These are phyloP conservation scores for Icerya purchasi DNA, from an alignment of 2,888 invertebrate species.

Conservation along the genomic window DNA sequence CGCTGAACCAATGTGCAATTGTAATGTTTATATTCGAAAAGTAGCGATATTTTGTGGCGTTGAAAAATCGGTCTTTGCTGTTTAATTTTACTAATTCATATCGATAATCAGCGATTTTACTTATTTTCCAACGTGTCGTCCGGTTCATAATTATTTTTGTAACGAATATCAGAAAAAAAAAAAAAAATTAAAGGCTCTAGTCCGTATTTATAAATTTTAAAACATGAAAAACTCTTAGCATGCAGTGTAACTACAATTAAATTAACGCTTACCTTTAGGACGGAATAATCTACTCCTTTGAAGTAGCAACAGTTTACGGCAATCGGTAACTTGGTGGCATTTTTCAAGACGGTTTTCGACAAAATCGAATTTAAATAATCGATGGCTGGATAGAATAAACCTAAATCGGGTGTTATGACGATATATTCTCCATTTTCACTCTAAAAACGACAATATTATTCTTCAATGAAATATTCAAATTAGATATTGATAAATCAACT, in stretches of 20 bases:
- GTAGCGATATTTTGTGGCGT: too few species aligned
- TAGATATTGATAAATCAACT: too few species aligned
- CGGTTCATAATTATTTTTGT: too few species aligned
- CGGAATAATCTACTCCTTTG: conserved; percentile 43
- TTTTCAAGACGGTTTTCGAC: conserved; percentile 27
- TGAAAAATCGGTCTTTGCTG: too few species aligned
- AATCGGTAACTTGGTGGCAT: conserved; percentile 27
- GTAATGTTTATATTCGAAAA: too few species aligned
- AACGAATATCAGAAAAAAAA: not conserved
- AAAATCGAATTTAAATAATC: conserved; percentile 32
- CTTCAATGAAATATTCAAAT: too few species aligned
- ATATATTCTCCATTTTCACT: conserved; percentile 29
- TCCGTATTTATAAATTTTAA: not conserved
- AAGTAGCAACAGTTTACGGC: conserved; percentile 43
- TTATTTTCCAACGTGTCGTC: too few species aligned
- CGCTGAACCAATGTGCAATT: too few species aligned
- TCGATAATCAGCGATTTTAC: too few species aligned
- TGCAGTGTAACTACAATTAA: not conserved
- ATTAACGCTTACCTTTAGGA: conserved; percentile 29
- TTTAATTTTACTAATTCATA: too few species aligned
- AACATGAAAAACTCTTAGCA: not conserved
- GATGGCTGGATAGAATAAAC: conserved; percentile 47
- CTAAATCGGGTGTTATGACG: conserved; percentile 38
- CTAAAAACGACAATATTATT: too few species aligned
- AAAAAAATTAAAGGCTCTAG: not conserved